phyloP scores from a whole-genome alignment of 1,140 invertebrate genomes.

The Zaprionus inermis region DNA sequence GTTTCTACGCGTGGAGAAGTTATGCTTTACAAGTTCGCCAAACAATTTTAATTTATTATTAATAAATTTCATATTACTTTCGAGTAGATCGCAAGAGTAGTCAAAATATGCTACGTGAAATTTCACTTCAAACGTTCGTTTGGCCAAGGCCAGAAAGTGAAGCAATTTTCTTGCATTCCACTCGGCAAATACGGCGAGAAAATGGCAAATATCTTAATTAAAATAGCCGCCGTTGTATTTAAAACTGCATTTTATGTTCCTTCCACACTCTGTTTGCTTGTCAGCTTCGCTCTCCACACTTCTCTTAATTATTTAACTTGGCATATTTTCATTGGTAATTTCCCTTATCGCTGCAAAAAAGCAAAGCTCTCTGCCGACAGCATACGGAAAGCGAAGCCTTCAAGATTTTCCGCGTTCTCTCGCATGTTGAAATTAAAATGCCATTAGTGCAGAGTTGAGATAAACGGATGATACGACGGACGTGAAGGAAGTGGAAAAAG shows the following conservation, averaged over 20 bases:
- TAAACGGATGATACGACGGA: constrained; percentile 49
- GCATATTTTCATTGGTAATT: constrained; percentile 46
- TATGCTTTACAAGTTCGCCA: too few relatives aligned
- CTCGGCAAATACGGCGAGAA: constrained; percentile 13
- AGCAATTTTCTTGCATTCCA: constrained; percentile 25
- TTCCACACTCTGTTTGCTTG: not conserved
- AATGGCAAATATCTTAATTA: constrained; percentile 60
- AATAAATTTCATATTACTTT: not conserved
- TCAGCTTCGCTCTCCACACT: constrained; percentile 1
- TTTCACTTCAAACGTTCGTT: not conserved
- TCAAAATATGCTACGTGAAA: not conserved
- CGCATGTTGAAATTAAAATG: constrained; percentile 70
- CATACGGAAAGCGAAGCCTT: constrained; percentile 21
- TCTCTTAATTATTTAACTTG: constrained; percentile 50
- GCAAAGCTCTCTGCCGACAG: constrained; percentile 15
- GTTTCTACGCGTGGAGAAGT: too few relatives aligned
- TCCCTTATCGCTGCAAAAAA: constrained; percentile 41
- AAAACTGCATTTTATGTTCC: constrained; percentile 33
- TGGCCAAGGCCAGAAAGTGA: not conserved
- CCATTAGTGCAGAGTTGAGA: constrained; percentile 65
- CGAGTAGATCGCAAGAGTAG: not conserved
- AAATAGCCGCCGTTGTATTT: constrained; percentile 34
- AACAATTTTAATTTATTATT: not conserved
- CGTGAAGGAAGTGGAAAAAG: not conserved
- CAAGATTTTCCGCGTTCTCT: constrained; percentile 34